Conservation (phyloP, 1,140 invertebrate genomes). For the Oncopodura yosiiana region DNA sequence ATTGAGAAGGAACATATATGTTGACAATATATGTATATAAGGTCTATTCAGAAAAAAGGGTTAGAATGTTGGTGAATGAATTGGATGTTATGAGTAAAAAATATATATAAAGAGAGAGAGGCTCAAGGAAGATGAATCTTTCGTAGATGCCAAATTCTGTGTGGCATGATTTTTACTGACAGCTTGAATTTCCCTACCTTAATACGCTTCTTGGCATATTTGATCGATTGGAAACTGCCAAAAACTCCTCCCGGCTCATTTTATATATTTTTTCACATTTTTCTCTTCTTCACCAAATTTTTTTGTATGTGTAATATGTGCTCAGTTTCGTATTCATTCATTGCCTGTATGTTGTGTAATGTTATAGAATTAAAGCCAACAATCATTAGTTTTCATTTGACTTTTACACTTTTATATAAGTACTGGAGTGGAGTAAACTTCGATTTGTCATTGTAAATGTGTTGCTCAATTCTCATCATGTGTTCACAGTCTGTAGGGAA, state of each 20-base stretch:
- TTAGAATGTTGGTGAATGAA: background rate
- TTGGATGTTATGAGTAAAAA: background rate
- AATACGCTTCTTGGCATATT: constrained; percentile 14
- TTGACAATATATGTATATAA: background rate
- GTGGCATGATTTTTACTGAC: constrained; percentile 30
- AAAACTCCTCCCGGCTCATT: constrained; percentile 4
- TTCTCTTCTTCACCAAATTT: background rate
- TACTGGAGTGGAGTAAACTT: too few species aligned
- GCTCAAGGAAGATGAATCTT: constrained; percentile 27
- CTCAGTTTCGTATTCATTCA: too few species aligned
- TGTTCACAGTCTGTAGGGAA: too few species aligned
- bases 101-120: constrained; percentile 3
- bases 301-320: too few species aligned
- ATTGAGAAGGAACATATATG: background rate
- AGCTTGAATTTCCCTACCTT: constrained; percentile 32
- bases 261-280: background rate
- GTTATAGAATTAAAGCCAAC: too few species aligned
- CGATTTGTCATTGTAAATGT: too few species aligned
- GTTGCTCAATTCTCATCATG: too few species aligned
- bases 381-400: too few species aligned
- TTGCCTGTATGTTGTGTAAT: too few species aligned
- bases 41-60: background rate
- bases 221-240: constrained; percentile 12
- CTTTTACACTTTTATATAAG: too few species aligned
- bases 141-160: constrained; percentile 27